These are phyloP conservation scores for Ictalurus punctatus DNA, from an alignment of 2,113 vertebrate species.

Conservation along the genomic window DNA sequence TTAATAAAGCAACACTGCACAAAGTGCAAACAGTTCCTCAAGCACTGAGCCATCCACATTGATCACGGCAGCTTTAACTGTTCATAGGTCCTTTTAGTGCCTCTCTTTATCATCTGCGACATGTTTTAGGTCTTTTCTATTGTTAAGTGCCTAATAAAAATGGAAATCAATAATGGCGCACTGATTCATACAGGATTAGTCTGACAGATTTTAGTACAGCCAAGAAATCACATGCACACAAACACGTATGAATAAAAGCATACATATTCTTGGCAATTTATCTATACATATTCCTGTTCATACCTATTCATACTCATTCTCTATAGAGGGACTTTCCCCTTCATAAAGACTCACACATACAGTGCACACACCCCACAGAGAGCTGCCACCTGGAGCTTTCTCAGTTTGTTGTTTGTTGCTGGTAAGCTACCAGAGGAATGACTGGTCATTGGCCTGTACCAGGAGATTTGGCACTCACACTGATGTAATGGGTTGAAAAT, in stretches of 20 bases:
- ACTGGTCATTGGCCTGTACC: slow-evolving; percentile 26
- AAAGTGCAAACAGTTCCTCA: slow-evolving; percentile 24
- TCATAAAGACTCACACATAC: slow-evolving; percentile 12
- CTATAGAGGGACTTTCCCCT: background rate
- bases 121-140: slow-evolving; percentile 43
- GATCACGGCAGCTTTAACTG: slow-evolving; percentile 45
- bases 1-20: background rate
- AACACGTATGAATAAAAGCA: slow-evolving; percentile 1
- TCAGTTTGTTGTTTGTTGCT: background rate
- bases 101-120: slow-evolving; percentile 52
- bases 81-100: slow-evolving; percentile 38
- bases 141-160: slow-evolving; percentile 47
- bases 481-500: slow-evolving; percentile 21
- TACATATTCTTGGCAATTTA: background rate
- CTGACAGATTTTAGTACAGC: slow-evolving; percentile 17
- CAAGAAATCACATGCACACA: slow-evolving; percentile 20
- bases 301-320: background rate
- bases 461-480: slow-evolving; percentile 21
- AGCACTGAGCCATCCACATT: slow-evolving; percentile 32
- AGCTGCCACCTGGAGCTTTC: background rate
- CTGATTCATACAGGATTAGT: slow-evolving; percentile 44
- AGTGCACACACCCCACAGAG: background rate
- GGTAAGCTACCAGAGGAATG: background rate
- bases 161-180: slow-evolving; percentile 36
- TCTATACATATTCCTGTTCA: background rate